Evolutionary conservation across 2,888 invertebrate species (phyloP), one percentile per base, ranked within the genome.

Genomic region (Crepidodera aurea): DNA sequence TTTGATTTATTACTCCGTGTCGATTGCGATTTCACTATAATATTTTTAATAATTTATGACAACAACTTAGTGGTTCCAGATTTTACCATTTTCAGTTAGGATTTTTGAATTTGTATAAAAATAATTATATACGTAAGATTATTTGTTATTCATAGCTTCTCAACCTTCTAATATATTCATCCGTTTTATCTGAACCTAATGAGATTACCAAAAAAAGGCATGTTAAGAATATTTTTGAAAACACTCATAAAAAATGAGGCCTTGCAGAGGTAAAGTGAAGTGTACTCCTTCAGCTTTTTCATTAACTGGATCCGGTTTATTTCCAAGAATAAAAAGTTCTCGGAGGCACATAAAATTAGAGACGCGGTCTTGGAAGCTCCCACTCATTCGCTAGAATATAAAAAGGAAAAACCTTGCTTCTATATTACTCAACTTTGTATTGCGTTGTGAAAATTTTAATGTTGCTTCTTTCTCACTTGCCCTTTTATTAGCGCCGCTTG

Each of bases 301-400:
- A 56, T 56, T 56, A 56, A 16, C 12, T 29, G 29, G 44, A 44
- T 55, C 44, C 44, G 16, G 32, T 55, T 55, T 55, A 55, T 55
- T 55, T 19, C 34, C 42, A 19, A n/a, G 53, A 53, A 53, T 53
- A 53, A 53, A 39, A 22, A 32, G 37, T 19, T 40, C 19, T 34
- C 12, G 19, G 29, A 55, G 34, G 44, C 44, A 32, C 32, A 55
- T 44, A 29, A 55, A 56, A 56, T 56, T 56, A 56, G 46, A 46
- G 44, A 15, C 46, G 13, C 7, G 13, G 13, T 22, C 44, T 22
- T 6, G 13, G 34, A 44, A 37, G 34, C 32, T 44, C 6, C 42
- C 39, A 12, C 44, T 13, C 10, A 8, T 34, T 25, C 13, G 12
- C n/a, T 22, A 4, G 13, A 44, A 55, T 32, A 44, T 55, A 29